Percentiles rank a stretch among this genome's conserved stretches.
These are phyloP conservation scores for Gastrophysa polygoni DNA, from an alignment of 2,888 invertebrate genomes.

Conservation along the genomic window DNA sequence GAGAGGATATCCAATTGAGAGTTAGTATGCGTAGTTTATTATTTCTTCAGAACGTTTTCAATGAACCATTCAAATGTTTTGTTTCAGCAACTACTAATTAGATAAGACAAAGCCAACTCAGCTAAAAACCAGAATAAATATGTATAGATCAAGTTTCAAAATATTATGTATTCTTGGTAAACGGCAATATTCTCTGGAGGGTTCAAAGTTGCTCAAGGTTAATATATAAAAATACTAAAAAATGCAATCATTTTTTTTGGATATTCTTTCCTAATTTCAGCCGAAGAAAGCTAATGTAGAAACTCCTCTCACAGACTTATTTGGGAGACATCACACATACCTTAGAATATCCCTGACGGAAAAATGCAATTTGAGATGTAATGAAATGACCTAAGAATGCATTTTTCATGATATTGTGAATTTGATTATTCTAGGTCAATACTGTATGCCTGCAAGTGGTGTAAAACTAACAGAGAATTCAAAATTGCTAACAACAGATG, in stretches of 20 bases:
- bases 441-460: slow-evolving; percentile 99
- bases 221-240: no score
- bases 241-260: no score
- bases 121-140: background rate
- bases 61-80: no score
- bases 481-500: slow-evolving; percentile 78
- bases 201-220: slow-evolving; percentile 16
- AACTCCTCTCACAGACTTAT: slow-evolving; percentile 74
- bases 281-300: background rate
- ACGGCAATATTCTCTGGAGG: slow-evolving; percentile 21
- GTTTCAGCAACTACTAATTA: no score
- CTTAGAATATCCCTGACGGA: slow-evolving; percentile 96
- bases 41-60: no score
- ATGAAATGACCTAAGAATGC: slow-evolving; percentile 41
- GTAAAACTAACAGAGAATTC: slow-evolving; percentile 79
- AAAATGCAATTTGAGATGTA: slow-evolving; percentile 95
- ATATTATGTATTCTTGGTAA: slow-evolving; percentile 17
- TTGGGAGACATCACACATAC: slow-evolving; percentile 89
- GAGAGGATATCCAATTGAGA: no score
- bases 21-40: no score
- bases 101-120: no score
- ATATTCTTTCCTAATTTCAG: no score
- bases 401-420: slow-evolving; percentile 3
- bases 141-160: slow-evolving; percentile 19
- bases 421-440: slow-evolving; percentile 71